Base-by-base conservation (phyloP, 1,140 invertebrate species). In the Probaryconus sp. region DNA sequence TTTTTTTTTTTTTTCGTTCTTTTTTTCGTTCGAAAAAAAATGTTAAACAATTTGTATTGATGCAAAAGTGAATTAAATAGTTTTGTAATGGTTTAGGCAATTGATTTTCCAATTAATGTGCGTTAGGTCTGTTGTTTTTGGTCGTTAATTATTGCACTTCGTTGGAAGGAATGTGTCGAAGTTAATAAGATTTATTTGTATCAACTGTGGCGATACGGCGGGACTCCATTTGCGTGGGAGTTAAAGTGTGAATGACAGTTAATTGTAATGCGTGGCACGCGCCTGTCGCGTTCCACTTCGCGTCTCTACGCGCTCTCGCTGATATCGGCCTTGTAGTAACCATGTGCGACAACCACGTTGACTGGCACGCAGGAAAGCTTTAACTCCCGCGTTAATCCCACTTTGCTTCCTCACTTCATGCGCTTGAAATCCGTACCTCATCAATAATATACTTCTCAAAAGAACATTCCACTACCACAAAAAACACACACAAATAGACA, bases 261-360 rank as follows among this genome's bases (percentile, higher is more conserved):
- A 79, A 84, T 84, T 82, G 82, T 79, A 81, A 82, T 79, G 82
- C 81, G 81, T 77, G 78, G 78, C 80, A 80, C 80, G 79, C 77
- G 81, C 65, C 61, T 48, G 61, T 74, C 71, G 77, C 76, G 79
- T 76, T 75, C 64, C 80, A 79, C 81, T 78, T 76, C 53, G 37
- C 69, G 53, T 77, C 69, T 65, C 68, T 50, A 75, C 75, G 75
- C 72, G 50, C 67, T 79, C 73, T 71, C 69, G 65, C 76, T 76
- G 75, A 79, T 73, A 79, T 73, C 67, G 63, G 64, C 76, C 68
- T 74, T 55, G 55, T 38, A 55, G 45, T 53, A 74, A 64, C 71
- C 64, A 76, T 63, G 56, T 64, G 61, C 75, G 77, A 78, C 76
- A 77, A 30, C 68, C 63, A 37, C 61, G 48, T 75, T 60, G 51